Evolutionary conservation across 1,140 invertebrate genomes (phyloP), one percentile per base, ranked within the genome.

Genomic region (Penaeus chinensis): DNA sequence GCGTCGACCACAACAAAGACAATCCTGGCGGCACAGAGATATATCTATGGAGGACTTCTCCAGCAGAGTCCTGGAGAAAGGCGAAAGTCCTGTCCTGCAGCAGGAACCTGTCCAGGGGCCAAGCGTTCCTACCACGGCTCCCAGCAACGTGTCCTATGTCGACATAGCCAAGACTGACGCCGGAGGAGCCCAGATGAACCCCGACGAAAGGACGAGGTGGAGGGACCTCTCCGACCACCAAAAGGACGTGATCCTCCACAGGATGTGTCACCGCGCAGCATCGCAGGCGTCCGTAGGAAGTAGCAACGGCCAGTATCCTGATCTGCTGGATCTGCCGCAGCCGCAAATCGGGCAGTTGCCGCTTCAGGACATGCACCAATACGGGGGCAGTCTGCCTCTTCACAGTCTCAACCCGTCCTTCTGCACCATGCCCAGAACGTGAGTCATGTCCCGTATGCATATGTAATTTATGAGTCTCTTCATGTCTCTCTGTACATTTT

Each of bases 271-370:
- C n/a, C 80, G 85, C 24, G 82, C 85, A 19, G 80, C 76, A 42
- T 82, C 85, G 19, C 85, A 87, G 71, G 80, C 82, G 24, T 87
- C 85, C 20, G 27, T 87, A 13, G 60, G 77, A 3, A 82, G 80
- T n/a, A 42, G 65, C 7, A 76, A 65, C 47, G 81, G 65, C n/a
- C 85, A 82, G 32, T 87, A 87, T 62, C 85, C 85, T 24, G 85
- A 87, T 37, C 85, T 87, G 18, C 71, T 87, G 71, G 85, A 87
- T 37, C 85, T 87, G 85, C 85, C 85, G 13, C 65, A 24, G 18
- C 77, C 65, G 76, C 71, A 63, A 19, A 27, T 37, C 32, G 66
- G 60, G 74, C 24, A 71, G 61, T 19, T 62, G 78, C 79, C 47
- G 16, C 60, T 42, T 20, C 74, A 27, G 19, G 20, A 62, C 54